Evolutionary conservation across 2,113 vertebrate species (phyloP).

Genomic region (Piprites chloris): DNA sequence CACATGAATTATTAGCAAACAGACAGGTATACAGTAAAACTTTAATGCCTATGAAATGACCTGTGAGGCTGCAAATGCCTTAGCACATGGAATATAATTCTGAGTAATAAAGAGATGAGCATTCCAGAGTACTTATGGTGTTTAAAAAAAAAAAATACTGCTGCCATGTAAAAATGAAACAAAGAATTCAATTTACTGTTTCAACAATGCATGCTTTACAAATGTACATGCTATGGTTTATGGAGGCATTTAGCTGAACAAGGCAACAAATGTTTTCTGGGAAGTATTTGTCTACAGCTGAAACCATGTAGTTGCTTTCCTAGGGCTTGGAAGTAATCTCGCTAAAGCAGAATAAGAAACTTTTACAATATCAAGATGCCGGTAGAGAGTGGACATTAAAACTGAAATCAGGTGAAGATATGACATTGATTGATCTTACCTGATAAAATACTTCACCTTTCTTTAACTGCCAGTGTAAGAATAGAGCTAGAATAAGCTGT

Average conservation of each 20-base stretch:
- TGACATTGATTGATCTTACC: background rate
- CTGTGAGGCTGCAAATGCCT: background rate
- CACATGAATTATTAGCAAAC: slow-evolving; percentile 32
- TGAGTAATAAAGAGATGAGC: background rate
- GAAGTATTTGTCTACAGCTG: background rate
- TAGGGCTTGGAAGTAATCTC: background rate
- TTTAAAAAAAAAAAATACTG: background rate
- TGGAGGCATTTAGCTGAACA: background rate
- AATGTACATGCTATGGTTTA: background rate
- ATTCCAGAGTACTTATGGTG: background rate
- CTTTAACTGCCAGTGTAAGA: background rate
- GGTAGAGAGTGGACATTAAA: background rate
- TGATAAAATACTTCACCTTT: background rate
- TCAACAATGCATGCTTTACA: background rate
- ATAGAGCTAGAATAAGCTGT: background rate
- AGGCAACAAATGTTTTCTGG: slow-evolving; percentile 1
- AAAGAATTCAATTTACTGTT: background rate
- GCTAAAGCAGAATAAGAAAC: background rate
- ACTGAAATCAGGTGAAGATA: background rate
- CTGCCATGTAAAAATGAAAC: background rate
- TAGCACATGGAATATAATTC: background rate
- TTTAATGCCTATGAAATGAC: slow-evolving; percentile 42
- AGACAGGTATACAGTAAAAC: slow-evolving; percentile 17
- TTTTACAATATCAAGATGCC: background rate
- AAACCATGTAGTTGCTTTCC: background rate